Base-by-base conservation (phyloP, 2,797 vertebrate species). In the Platyrinchus mystaceus region DNA sequence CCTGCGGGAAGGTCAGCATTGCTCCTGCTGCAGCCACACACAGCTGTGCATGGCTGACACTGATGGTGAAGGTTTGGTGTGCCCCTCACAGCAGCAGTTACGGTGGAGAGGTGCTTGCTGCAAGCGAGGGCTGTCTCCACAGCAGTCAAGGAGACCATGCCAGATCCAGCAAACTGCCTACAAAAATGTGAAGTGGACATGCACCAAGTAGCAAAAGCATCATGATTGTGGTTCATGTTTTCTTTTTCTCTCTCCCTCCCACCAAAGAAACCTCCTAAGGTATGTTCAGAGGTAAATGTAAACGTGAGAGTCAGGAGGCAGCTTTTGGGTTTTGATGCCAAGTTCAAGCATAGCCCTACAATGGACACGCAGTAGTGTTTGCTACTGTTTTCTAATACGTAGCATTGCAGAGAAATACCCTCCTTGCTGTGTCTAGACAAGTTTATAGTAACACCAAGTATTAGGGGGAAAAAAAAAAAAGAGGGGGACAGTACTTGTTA, bases 401-500 rank as follows among this genome's bases (percentile, higher is more conserved):
- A 78, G 39, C 15, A 18, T 8, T 66, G 30, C 22, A 63, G 44
- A 64, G 15, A 66, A 84, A 64, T 37, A 12, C 6, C 30, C 30
- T 53, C 9, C 34, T 53, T 53, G 30, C 9, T 67, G 5, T 47
- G 28, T 7, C 41, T 68, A 41, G 28, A 24, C 4, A 43, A 81
- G 6, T 41, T 53, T 18, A 41, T 11, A 55, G n/a, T 26, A 69
- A 75, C 7, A 32, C 2, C 7, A 37, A 3, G 7, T 23, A 46
- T 62, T 26, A 3, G 1, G 13, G 32, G 26, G 15, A 16, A 3
- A 0, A 9, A 6, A 9, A 6, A 3, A 17, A 2, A 3, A 4
- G 27, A 19, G 5, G 3, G 26, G 2, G 4, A 22, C 9, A 11
- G 53, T 68, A 60, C 7, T n/a, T 49, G 20, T 49, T 60, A 60